Evolutionary conservation across 2,113 vertebrate species (phyloP).

Genomic region (Scatophagus argus): DNA sequence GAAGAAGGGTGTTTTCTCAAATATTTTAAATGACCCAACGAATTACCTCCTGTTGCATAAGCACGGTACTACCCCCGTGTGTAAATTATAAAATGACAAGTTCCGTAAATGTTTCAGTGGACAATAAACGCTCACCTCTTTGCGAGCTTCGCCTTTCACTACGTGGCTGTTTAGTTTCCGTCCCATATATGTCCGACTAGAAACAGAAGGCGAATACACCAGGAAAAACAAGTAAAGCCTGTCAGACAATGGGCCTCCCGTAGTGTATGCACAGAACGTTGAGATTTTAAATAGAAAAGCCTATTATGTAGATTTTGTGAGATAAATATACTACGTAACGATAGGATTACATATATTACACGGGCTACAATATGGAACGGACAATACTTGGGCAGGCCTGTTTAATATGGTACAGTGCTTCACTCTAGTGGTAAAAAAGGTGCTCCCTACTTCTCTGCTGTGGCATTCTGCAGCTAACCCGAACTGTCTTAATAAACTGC

Average conservation of each 20-base stretch:
- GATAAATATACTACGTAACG: accelerated
- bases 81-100: constrained; percentile 56
- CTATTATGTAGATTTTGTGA: background rate
- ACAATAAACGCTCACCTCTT: constrained; percentile 65
- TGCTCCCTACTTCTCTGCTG: constrained; percentile 21
- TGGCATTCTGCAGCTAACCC: background rate
- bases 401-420: constrained; percentile 21
- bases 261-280: background rate
- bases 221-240: background rate
- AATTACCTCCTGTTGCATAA: background rate
- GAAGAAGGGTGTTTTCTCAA: background rate
- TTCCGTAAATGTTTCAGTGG: constrained; percentile 27
- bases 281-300: background rate
- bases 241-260: accelerated
- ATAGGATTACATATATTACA: background rate
- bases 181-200: constrained; percentile 67
- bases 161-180: constrained; percentile 83
- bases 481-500: background rate
- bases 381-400: background rate
- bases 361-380: constrained; percentile 11
- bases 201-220: constrained; percentile 55
- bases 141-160: constrained; percentile 74
- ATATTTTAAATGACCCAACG: background rate
- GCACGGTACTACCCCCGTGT: background rate
- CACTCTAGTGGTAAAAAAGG: constrained; percentile 40